These are phyloP conservation scores for Thelaira solivaga DNA, from an alignment of 2,888 invertebrate genomes.

Conservation along the genomic window DNA sequence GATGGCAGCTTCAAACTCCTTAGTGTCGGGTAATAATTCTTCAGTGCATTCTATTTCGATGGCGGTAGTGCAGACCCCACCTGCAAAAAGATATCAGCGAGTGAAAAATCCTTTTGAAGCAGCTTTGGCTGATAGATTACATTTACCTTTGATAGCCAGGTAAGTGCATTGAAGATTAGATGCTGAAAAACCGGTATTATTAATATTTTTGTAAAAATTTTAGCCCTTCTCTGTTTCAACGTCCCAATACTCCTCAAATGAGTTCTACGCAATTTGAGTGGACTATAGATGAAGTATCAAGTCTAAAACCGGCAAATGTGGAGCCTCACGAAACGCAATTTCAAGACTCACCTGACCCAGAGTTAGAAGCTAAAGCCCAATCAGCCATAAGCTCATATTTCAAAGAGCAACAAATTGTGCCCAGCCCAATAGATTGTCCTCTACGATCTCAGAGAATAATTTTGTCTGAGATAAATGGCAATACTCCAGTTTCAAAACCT, in stretches of 20 bases:
- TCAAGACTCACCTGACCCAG: conserved; percentile 79
- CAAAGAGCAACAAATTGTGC: conserved; percentile 75
- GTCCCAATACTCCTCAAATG: conserved; percentile 72
- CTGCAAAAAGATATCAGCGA: conserved; percentile 79
- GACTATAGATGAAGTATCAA: conserved; percentile 84
- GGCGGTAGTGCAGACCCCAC: conserved; percentile 77
- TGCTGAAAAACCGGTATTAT: not conserved
- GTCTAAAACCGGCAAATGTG: conserved; percentile 81
- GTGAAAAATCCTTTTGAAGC: conserved; percentile 82
- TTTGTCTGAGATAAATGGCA: conserved; percentile 68
- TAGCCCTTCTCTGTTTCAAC: conserved; percentile 76
- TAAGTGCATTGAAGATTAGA: conserved; percentile 52
- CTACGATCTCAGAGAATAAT: conserved; percentile 74
- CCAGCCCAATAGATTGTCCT: conserved; percentile 76
- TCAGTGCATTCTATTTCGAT: conserved; percentile 67
- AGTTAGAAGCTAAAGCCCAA: conserved; percentile 80
- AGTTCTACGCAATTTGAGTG: conserved; percentile 80
- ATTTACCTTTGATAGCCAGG: conserved; percentile 80
- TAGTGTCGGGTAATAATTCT: conserved; percentile 34
- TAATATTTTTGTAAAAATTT: not conserved
- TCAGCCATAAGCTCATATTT: conserved; percentile 79
- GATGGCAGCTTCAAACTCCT: conserved; percentile 27
- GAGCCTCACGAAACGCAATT: conserved; percentile 79
- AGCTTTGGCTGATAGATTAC: conserved; percentile 80
- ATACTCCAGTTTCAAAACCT: conserved; percentile 71